These are phyloP conservation scores for Antitype chi DNA, from an alignment of 2,888 invertebrate species.

Conservation along the genomic window DNA sequence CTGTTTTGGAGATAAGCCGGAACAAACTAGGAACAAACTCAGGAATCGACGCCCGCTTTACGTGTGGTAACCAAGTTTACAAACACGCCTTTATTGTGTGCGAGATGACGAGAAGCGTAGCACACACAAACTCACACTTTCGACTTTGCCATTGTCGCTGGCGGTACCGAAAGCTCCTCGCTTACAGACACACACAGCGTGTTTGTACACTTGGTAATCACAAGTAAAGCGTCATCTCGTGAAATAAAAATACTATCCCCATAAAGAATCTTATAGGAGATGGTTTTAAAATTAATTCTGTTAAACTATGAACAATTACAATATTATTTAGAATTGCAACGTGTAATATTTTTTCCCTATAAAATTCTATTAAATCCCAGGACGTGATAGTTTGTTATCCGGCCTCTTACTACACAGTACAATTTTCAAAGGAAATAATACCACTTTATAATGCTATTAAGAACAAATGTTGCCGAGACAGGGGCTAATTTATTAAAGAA, in stretches of 20 bases:
- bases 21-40: no score
- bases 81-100: no score
- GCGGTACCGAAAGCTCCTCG: no score
- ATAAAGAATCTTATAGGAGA: neutral
- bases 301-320: neutral
- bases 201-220: no score
- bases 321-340: neutral
- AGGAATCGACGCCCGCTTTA: no score
- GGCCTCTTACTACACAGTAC: neutral
- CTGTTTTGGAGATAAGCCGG: no score
- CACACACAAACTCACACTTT: no score
- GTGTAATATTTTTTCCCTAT: neutral
- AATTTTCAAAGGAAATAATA: slow-evolving; percentile 32
- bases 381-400: slow-evolving; percentile 23
- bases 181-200: no score
- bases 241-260: neutral
- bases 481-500: slow-evolving; percentile 43
- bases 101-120: no score
- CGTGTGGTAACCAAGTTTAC: no score
- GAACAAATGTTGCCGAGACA: slow-evolving; percentile 47
- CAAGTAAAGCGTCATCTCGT: no score
- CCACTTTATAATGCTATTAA: slow-evolving; percentile 41
- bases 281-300: neutral
- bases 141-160: no score
- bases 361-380: slow-evolving; percentile 26